A percentile compares a stretch with the other conserved stretches of the same genome.
These are phyloP conservation scores for Sebastes cheni DNA, from an alignment of 2,797 vertebrate species.

Conservation along the genomic window DNA sequence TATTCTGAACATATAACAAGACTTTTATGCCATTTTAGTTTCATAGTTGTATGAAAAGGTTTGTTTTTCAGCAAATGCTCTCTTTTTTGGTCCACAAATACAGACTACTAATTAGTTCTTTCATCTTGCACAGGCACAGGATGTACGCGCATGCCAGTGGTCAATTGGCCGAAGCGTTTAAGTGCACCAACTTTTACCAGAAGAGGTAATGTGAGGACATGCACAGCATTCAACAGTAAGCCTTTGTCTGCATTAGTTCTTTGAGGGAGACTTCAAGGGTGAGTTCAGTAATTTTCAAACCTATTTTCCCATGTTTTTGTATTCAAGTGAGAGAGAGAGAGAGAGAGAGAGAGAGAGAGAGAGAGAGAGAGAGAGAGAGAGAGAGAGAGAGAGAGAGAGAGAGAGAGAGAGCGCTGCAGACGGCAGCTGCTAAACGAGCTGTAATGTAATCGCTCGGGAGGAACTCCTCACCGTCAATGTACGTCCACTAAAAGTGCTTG, in stretches of 20 bases:
- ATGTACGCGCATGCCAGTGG: neutral
- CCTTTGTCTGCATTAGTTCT: neutral
- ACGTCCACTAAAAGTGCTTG: no score
- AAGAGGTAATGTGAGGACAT: neutral
- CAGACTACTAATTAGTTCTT: neutral
- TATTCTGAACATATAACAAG: neutral
- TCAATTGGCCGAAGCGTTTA: neutral
- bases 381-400: no score
- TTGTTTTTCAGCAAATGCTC: neutral
- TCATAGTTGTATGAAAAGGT: neutral
- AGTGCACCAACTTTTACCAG: neutral
- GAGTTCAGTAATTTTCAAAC: neutral
- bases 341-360: no score
- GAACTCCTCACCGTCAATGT: no score
- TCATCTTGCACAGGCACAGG: neutral
- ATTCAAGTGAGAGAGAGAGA: neutral
- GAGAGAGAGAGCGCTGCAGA: neutral
- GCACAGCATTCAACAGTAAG: neutral
- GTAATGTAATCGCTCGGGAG: no score
- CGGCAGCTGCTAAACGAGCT: no score
- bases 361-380: no score
- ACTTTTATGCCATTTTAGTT: neutral
- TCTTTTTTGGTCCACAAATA: neutral
- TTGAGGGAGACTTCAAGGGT: neutral
- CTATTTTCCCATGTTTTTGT: neutral